A percentile compares a stretch with the other conserved stretches of the same genome.
These are phyloP conservation scores for Heliangelus exortis DNA, from an alignment of 2,797 vertebrate species.

Conservation along the genomic window DNA sequence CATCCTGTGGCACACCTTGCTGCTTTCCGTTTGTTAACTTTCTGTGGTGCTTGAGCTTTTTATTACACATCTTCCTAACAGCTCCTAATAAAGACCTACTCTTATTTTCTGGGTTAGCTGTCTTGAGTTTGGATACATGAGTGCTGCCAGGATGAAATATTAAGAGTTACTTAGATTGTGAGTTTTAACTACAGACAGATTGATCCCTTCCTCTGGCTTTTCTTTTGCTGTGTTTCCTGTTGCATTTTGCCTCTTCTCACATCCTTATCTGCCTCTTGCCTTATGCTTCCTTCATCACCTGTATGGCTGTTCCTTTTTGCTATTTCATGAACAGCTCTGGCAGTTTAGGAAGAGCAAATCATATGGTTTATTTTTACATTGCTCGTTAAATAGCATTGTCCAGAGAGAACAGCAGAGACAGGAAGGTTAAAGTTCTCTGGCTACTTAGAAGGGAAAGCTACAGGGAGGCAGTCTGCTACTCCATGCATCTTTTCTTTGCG, in stretches of 20 bases:
- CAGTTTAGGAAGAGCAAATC: not conserved
- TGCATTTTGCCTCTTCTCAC: not conserved
- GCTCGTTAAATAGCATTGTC: not conserved
- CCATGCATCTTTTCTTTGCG: not conserved
- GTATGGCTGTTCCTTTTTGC: not conserved
- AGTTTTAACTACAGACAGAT: not conserved
- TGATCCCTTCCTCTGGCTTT: not conserved
- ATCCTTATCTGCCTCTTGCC: not conserved
- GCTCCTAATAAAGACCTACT: not conserved
- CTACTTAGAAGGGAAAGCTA: not conserved
- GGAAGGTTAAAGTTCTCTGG: not conserved
- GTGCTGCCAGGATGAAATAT: not conserved
- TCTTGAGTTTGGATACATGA: not conserved
- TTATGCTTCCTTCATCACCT: not conserved
- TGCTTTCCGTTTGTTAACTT: not conserved
- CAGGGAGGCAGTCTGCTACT: not conserved
- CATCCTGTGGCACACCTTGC: not conserved
- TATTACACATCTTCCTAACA: not conserved
- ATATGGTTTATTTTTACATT: not conserved
- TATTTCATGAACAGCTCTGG: not conserved
- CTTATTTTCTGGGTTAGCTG: not conserved
- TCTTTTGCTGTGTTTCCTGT: not conserved
- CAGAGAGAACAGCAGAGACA: not conserved
- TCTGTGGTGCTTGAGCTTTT: not conserved
- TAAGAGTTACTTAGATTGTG: not conserved